Percentiles rank a stretch among this genome's conserved stretches.
These are phyloP conservation scores for Lamprotornis superbus DNA, from an alignment of 2,113 vertebrate genomes.

Conservation along the genomic window DNA sequence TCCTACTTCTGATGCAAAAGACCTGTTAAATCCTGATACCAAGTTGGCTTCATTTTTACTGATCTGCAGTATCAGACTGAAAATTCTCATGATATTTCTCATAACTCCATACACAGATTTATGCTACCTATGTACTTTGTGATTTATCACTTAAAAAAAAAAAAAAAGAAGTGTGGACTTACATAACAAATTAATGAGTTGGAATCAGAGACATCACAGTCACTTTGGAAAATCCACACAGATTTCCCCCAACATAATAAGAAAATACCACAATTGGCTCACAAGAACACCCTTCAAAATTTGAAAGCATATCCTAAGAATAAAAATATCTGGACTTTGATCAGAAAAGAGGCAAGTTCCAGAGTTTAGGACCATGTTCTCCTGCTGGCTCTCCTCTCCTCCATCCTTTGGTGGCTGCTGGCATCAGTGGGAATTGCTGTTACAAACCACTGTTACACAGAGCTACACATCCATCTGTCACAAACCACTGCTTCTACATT, in stretches of 20 bases:
- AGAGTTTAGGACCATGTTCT: neutral
- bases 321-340: neutral
- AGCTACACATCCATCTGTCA: rapidly evolving
- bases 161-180: neutral
- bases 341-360: neutral
- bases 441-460: too few species aligned
- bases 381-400: neutral
- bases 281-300: neutral
- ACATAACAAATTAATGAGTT: neutral
- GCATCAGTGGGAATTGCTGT: neutral
- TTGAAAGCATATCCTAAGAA: neutral
- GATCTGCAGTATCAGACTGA: neutral
- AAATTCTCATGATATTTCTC: neutral
- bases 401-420: neutral
- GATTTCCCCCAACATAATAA: neutral
- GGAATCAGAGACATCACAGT: neutral
- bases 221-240: neutral
- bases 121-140: neutral
- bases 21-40: neutral
- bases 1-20: neutral
- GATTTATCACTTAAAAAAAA: neutral
- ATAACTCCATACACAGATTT: neutral
- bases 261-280: neutral
- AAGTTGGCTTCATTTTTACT: neutral
- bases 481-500: neutral